Evolutionary conservation across 1,140 invertebrate genomes (phyloP).

Genomic region (Papilio glaucus): DNA sequence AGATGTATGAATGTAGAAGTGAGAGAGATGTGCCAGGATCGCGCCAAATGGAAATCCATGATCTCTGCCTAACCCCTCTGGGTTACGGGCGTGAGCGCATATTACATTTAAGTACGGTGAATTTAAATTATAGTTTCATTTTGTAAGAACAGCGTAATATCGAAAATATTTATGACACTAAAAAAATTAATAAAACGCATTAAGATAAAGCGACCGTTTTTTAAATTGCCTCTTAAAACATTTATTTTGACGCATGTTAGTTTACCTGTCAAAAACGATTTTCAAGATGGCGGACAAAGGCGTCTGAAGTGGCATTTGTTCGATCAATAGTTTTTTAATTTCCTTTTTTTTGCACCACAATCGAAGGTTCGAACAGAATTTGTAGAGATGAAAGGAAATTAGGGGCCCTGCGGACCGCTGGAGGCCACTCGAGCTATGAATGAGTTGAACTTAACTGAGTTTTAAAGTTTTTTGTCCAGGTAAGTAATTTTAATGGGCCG

Average conservation of each 20-base stretch:
- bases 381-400: conserved; percentile 76
- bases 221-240: conserved; percentile 30
- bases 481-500: conserved; percentile 67
- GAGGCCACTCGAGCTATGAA: conserved; percentile 74
- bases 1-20: too few relatives aligned
- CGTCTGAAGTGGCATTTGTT: conserved; percentile 70
- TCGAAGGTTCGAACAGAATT: conserved; percentile 68
- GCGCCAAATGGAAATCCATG: too few relatives aligned
- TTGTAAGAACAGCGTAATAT: too few relatives aligned
- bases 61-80: too few relatives aligned
- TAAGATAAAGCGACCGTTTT: conserved; percentile 16
- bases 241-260: conserved; percentile 36
- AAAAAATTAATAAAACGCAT: background rate
- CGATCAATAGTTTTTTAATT: conserved; percentile 80
- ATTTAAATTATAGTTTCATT: too few relatives aligned
- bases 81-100: too few relatives aligned
- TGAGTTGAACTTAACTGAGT: conserved; percentile 72
- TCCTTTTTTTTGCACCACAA: conserved; percentile 74
- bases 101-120: too few relatives aligned
- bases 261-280: conserved; percentile 64
- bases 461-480: conserved; percentile 75
- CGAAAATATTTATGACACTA: background rate
- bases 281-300: conserved; percentile 77
- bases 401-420: conserved; percentile 62
- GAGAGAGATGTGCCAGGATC: too few relatives aligned